Base-by-base conservation (phyloP, 2,888 invertebrate genomes). In the Neoaliturus tenellus region DNA sequence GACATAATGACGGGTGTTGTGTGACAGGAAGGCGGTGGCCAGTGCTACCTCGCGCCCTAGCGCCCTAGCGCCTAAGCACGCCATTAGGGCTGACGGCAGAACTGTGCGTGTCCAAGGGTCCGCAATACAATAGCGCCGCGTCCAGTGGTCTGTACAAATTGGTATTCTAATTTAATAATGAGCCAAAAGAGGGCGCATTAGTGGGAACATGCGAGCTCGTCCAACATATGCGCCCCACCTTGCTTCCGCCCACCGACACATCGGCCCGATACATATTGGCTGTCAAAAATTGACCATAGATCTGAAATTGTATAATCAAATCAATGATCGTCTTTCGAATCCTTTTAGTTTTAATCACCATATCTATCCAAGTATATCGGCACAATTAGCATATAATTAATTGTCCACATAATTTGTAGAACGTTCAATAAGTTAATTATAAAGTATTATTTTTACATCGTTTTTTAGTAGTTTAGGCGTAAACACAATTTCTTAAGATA, bases 121-220 rank as follows among this genome's bases (percentile, higher is more conserved):
- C n/a, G n/a, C n/a, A n/a, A n/a, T 71, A 41, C 48, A 48, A 44
- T 48, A 55, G 31, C 35, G 51, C 55, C 25, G 28, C 25, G 41
- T 3, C 14, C 48, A 51, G 17, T 17, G 75, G 28, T 51, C 48
- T 55, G 78, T 78, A 78, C 78, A 78, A 78, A 78, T 78, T 78
- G 78, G 48, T 78, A 78, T 78, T 78, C 51, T 78, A 78, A 78
- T 78, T 78, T 55, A 78, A 78, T 78, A 78, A 78, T 78, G 55
- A 78, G 41, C 75, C 75, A 20, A 75, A 75, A 75, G 25, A 75
- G 75, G 71, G 78, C 31, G 55, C 31, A 78, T 78, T 78, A 78
- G 78, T 3, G 12, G 20, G 10, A 44, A 75, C 75, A 75, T 75
- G 75, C 75, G 75, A 75, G 55, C 48, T 48, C 28, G 51, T 78